A percentile compares a stretch with the other conserved stretches of the same genome.
These are phyloP conservation scores for Acanthosoma haemorrhoidale DNA, from an alignment of 2,888 invertebrate genomes.

Conservation along the genomic window DNA sequence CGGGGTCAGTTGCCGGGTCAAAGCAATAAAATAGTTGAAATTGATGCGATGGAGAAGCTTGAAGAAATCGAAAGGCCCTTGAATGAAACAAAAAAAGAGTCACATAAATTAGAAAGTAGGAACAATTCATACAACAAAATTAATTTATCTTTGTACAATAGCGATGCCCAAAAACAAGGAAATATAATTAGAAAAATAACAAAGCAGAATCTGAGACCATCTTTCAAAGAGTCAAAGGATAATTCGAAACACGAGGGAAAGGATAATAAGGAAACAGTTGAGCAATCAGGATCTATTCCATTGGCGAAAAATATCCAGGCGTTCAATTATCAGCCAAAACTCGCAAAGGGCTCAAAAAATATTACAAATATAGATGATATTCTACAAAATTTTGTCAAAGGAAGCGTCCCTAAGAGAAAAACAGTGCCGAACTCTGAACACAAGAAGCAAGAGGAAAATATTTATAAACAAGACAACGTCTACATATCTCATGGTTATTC, in stretches of 20 bases:
- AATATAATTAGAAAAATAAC: not conserved
- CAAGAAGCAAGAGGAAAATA: not conserved
- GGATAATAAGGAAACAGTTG: not conserved
- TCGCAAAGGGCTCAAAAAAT: not conserved
- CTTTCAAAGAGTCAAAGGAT: not conserved
- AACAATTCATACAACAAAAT: no score
- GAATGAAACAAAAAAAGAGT: not conserved
- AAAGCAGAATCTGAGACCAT: not conserved
- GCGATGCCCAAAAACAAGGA: not conserved
- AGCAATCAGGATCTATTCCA: no score
- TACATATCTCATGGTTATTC: not conserved
- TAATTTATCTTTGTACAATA: no score
- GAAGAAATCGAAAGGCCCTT: not conserved
- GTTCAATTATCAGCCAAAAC: not conserved
- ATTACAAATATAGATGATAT: not conserved
- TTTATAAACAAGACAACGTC: not conserved
- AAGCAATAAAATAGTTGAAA: not conserved
- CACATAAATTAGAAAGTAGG: no score
- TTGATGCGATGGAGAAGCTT: not conserved
- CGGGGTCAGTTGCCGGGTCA: not conserved
- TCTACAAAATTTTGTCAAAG: not conserved
- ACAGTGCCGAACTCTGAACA: not conserved
- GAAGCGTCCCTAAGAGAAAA: not conserved
- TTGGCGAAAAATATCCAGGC: not conserved
- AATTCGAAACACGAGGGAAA: not conserved